Evolutionary conservation across 2,888 invertebrate species (phyloP).

Genomic region (Xanthorhoe spadicearia): DNA sequence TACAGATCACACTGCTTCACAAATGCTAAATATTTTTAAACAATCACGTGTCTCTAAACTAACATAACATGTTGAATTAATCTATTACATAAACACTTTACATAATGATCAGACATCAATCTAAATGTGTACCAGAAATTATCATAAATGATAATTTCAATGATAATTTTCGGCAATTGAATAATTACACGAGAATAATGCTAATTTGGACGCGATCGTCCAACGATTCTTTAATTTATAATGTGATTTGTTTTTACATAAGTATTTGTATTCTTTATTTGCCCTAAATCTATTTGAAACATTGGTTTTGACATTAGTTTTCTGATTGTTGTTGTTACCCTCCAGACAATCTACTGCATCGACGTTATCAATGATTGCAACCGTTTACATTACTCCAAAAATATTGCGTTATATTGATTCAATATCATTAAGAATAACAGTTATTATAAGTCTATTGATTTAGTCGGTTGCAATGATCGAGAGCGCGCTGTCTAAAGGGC

Average conservation of each 20-base stretch:
- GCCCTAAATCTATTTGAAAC: slow-evolving; percentile 22
- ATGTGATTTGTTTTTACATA: slow-evolving; percentile 25
- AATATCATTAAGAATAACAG: background rate
- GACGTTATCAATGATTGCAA: slow-evolving; percentile 15
- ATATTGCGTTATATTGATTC: background rate
- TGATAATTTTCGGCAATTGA: slow-evolving; percentile 66
- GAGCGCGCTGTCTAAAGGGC: slow-evolving; percentile 36
- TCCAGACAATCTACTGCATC: slow-evolving; percentile 23
- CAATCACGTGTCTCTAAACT: slow-evolving; percentile 74
- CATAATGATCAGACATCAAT: slow-evolving; percentile 77
- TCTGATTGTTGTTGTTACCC: slow-evolving; percentile 14
- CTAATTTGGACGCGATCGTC: slow-evolving; percentile 80
- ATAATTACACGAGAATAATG: slow-evolving; percentile 63
- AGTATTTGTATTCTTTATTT: slow-evolving; percentile 9
- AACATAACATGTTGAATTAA: slow-evolving; percentile 79
- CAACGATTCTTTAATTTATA: slow-evolving; percentile 68
- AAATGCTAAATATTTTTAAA: slow-evolving; percentile 63
- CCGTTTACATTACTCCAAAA: slow-evolving; percentile 9
- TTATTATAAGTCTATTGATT: background rate
- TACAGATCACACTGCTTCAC: slow-evolving; percentile 58
- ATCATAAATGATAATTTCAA: slow-evolving; percentile 49
- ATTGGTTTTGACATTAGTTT: slow-evolving; percentile 22
- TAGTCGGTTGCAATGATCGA: slow-evolving; percentile 34
- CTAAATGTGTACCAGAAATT: slow-evolving; percentile 72
- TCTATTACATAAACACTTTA: slow-evolving; percentile 82